Percentiles rank a stretch among this genome's conserved stretches.
These are phyloP conservation scores for Aphelenchoides fujianensis DNA, from an alignment of 1,140 invertebrate species.

Conservation along the genomic window DNA sequence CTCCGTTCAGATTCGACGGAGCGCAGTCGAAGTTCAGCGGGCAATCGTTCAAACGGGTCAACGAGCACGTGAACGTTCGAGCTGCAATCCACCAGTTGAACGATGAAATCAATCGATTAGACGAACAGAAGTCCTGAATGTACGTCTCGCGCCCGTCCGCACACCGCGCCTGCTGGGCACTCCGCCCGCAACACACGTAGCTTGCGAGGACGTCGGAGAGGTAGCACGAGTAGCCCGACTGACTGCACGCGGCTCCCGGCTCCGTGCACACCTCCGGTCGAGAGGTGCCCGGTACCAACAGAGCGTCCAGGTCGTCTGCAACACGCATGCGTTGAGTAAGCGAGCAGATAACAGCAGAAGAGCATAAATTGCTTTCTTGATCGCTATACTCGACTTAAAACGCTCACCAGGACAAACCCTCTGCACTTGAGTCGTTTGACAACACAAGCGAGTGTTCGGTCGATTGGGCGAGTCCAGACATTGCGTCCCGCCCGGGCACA, in stretches of 20 bases:
- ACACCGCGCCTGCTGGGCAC: constrained; percentile 24
- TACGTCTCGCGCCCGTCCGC: constrained; percentile 49
- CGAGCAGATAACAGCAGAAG: too few relatives aligned
- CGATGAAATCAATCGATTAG: too few relatives aligned
- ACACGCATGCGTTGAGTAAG: too few relatives aligned
- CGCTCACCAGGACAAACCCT: constrained; percentile 45
- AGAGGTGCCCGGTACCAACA: constrained; percentile 34
- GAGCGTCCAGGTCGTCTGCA: constrained; percentile 47
- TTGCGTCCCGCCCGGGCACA: constrained; percentile 42
- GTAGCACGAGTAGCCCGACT: constrained; percentile 44
- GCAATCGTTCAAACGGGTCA: constrained; percentile 30
- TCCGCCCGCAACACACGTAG: constrained; percentile 44
- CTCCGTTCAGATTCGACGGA: constrained; percentile 24
- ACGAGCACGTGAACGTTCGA: constrained; percentile 35
- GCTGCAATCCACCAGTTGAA: too few relatives aligned
- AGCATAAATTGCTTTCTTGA: too few relatives aligned
- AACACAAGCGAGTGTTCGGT: constrained; percentile 40
- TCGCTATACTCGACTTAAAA: too few relatives aligned
- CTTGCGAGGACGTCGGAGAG: constrained; percentile 34
- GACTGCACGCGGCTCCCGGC: constrained; percentile 38
- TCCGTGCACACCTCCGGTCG: constrained; percentile 38
- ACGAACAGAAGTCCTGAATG: constrained; percentile 41
- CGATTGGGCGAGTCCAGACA: constrained; percentile 48
- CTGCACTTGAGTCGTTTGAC: constrained; percentile 29
- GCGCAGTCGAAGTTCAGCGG: constrained; percentile 42